Percentiles rank a stretch among this genome's conserved stretches.
These are phyloP conservation scores for Melanocharis versteri DNA, from an alignment of 2,113 vertebrate genomes.

Conservation along the genomic window DNA sequence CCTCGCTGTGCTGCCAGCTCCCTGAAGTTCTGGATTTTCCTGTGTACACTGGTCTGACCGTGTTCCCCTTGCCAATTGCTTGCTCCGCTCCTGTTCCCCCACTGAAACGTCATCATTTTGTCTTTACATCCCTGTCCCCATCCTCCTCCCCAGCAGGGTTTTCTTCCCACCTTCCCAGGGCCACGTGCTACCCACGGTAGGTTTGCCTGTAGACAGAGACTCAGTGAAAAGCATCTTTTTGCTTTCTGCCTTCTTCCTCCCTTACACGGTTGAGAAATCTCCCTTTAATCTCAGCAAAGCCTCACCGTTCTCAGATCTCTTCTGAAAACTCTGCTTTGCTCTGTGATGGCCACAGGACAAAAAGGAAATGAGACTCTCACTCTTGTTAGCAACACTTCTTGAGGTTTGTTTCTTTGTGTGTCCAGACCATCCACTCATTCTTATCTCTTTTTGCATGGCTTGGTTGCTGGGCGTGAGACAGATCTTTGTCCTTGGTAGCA, in stretches of 20 bases:
- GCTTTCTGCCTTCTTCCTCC: not conserved
- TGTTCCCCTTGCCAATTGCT: not conserved
- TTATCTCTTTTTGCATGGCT: not conserved
- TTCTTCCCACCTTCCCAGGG: not conserved
- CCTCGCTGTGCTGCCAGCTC: not conserved
- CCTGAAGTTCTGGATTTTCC: not conserved
- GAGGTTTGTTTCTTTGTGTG: not conserved
- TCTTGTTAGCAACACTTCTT: rapidly evolving
- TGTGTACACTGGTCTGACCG: rapidly evolving
- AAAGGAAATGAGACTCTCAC: not conserved
- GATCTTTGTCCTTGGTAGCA: not conserved
- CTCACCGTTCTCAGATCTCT: not conserved
- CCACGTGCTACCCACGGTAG: not conserved
- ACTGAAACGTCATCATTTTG: not conserved
- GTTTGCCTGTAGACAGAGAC: not conserved
- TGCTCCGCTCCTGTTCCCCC: not conserved
- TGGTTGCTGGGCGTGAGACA: not conserved
- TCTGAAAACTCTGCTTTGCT: not conserved
- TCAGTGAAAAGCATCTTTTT: not conserved
- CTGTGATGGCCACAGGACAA: not conserved
- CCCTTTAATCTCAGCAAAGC: not conserved
- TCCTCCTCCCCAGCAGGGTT: not conserved
- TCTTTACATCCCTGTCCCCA: not conserved
- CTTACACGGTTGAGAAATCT: not conserved
- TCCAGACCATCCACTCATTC: rapidly evolving